Base-by-base conservation (phyloP, 2,797 vertebrate genomes). In the Erpetoichthys calabaricus region DNA sequence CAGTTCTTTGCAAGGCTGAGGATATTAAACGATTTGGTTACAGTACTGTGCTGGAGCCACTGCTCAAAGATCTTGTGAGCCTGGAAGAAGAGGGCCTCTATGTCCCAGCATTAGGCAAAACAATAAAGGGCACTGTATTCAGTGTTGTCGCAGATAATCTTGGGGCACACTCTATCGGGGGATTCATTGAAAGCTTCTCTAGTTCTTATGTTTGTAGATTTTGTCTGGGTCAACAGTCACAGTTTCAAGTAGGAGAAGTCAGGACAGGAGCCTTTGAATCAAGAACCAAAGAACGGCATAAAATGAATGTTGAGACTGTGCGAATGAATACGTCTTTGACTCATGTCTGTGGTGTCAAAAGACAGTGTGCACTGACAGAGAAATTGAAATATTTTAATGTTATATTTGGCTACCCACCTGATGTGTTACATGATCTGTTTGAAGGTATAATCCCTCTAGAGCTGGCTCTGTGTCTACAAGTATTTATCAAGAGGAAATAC, bases 31-130 rank as follows among this genome's bases (percentile, higher is more conserved):
- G 8, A 44, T 65, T 53, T 63, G 59, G 53, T 5, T 59, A 59
- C 10, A 8, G 42, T 49, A 45, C 53, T 57, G 59, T 67, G 5
- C 58, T 68, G 9, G 47, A 64, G 3, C 63, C 56, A 60, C 53
- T 56, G 45, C 59, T 60, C 7, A 63, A 8, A 57, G 58, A 67
- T 59, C 49, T 61, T 58, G 59, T 45, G 1, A 55, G 7, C 47
- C 60, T 70, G 4, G 60, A 71, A 57, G 57, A 66, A 6, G 51
- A 69, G 10, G 62, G 56, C 10, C 56, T 68, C 25, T 57, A 45
- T 47, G 7, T 66, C n/a, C 50, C 57, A 47, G 49, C 51, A 44
- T 47, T 72, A 51, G 64, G 57, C 45, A 63, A 43, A 57, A 5
- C 8, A 42, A 49, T 65, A 6, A 63, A 60, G 60, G 57, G 61